Evolutionary conservation across 2,888 invertebrate genomes (phyloP), one percentile per base, ranked within the genome.

Genomic region (Boloria selene): DNA sequence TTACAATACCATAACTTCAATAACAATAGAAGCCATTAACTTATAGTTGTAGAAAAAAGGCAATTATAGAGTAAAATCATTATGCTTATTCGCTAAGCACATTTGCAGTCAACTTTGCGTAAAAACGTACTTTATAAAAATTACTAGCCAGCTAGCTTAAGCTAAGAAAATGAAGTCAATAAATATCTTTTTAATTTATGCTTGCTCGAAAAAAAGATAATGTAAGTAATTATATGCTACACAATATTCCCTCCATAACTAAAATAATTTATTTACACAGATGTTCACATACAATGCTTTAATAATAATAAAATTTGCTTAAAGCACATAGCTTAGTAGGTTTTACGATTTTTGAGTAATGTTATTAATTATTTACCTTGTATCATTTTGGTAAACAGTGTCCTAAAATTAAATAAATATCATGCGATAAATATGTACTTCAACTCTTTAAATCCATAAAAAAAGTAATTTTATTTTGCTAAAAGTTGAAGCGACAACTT

Each of bases 1-100:
- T 74, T 79, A 80, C 78, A 78, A 73, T 72, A 77, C 73, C 76
- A 83, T 49, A 82, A 80, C 74, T 70, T 63, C 68, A 72, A 71
- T 72, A 76, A 81, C 82, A 82, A 83, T 77, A 70, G 77, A 75
- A 52, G 75, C 75, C 79, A 81, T 81, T 81, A 79, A 70, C 64
- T 70, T 56, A 70, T 50, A 61, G 56, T 54, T 56, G 64, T 68
- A 69, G 65, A 74, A 66, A 70, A 72, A 74, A 73, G 79, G 73
- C 73, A 81, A 82, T 83, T 80, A 82, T 79, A 73, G 70, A 75
- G 74, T 76, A 77, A 78, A 79, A 77, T 72, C 77, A 74, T 72
- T 74, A 81, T 80, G 81, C 82, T 79, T 76, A 79, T 75, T 77
- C 70, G 73, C 74, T 74, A 76, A 74, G 72, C 74, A 78, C 73